Evolutionary conservation across 2,888 invertebrate species (phyloP).

Genomic region (Pyrocoelia pectoralis): DNA sequence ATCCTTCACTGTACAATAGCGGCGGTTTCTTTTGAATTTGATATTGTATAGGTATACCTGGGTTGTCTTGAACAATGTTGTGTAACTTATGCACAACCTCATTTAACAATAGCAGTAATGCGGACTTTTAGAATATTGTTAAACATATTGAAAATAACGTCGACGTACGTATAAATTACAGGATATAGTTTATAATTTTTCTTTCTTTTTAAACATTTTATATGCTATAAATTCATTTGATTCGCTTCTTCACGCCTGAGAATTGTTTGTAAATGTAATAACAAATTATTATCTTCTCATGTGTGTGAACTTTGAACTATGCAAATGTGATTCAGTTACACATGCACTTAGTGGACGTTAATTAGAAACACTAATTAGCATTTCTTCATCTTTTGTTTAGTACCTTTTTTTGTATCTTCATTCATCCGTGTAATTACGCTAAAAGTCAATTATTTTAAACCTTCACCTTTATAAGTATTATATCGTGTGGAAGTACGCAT

Average conservation of each 20-base stretch:
- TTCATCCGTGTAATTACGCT: too few relatives aligned
- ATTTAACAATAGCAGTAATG: constrained; percentile 31
- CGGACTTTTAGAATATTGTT: constrained; percentile 34
- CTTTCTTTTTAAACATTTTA: constrained; percentile 16
- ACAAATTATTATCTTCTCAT: not conserved
- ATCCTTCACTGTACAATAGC: not conserved
- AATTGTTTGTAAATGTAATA: constrained; percentile 5
- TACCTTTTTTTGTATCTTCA: too few relatives aligned
- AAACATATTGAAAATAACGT: constrained; percentile 42
- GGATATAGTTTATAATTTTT: constrained; percentile 37
- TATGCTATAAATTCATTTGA: constrained; percentile 25
- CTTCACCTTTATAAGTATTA: too few relatives aligned
- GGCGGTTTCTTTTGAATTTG: constrained; percentile 19
- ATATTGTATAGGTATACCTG: constrained; percentile 14
- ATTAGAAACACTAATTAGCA: too few relatives aligned
- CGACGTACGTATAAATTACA: constrained; percentile 39
- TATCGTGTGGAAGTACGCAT: too few relatives aligned
- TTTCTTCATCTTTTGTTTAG: too few relatives aligned
- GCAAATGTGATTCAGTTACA: too few relatives aligned
- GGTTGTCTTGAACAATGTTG: constrained; percentile 21
- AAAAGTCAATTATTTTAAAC: too few relatives aligned
- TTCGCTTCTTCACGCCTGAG: not conserved
- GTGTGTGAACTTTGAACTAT: too few relatives aligned
- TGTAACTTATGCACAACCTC: constrained; percentile 22
- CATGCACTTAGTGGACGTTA: too few relatives aligned